Percentiles rank a stretch among this genome's conserved stretches.
Conservation (phyloP, 2,888 invertebrate genomes). For the Scrobipalpa atriplicella region DNA sequence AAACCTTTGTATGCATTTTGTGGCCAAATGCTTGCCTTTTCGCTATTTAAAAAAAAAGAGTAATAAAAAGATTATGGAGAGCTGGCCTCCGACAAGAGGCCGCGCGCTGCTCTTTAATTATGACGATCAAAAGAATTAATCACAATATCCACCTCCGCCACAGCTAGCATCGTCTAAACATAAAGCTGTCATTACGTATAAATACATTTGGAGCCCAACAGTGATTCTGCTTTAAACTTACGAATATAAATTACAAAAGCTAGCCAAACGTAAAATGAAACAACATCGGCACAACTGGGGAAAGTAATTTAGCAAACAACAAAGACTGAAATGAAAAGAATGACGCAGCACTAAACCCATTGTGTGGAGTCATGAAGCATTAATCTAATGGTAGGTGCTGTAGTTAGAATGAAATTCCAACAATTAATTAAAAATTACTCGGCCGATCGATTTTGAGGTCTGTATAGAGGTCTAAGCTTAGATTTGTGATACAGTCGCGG, state of each 20-base stretch:
- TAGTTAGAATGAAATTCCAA: background rate
- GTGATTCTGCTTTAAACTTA: conserved; percentile 29
- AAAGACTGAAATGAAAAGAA: conserved; percentile 64
- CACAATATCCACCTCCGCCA: no score
- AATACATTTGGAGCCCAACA: background rate
- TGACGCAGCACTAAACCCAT: conserved; percentile 60
- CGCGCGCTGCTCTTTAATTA: no score
- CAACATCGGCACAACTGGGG: conserved; percentile 47
- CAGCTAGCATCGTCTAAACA: no score
- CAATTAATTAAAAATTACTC: conserved; percentile 9
- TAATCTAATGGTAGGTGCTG: conserved; percentile 51
- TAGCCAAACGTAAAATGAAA: conserved; percentile 43
- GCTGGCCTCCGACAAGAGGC: no score
- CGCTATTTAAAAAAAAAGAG: no score
- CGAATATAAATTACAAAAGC: conserved; percentile 23
- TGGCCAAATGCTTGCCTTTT: no score
- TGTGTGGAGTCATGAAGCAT: conserved; percentile 65
- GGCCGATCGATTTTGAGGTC: background rate
- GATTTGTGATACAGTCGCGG: no score
- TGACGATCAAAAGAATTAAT: no score
- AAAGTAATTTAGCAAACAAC: conserved; percentile 60
- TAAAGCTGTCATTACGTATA: no score
- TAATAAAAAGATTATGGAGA: no score
- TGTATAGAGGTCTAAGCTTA: background rate
- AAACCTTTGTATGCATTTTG: no score